Percentiles rank a stretch among this genome's conserved stretches.
phyloP scores from a whole-genome alignment of 2,888 invertebrate genomes.

The Drosophila buzzatii region DNA sequence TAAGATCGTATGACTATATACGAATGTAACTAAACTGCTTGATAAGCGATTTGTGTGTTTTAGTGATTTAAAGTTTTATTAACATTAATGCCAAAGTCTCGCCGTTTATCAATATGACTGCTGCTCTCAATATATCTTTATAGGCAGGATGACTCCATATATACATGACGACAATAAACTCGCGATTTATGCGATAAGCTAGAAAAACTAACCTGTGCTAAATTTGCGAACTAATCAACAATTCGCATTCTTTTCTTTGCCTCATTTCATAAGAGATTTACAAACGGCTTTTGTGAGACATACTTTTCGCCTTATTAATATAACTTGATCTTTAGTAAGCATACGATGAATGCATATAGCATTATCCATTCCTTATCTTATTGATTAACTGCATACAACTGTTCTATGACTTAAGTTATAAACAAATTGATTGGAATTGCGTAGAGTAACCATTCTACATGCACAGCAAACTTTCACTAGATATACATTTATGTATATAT shows the following conservation, averaged over 20 bases:
- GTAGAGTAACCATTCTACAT: no score
- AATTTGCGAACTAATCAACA: neutral
- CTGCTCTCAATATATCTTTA: conserved; percentile 12
- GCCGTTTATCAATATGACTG: conserved; percentile 4
- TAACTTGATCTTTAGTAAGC: neutral
- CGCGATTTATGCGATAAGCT: conserved; percentile 7
- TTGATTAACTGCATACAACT: neutral
- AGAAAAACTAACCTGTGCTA: neutral
- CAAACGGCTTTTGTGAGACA: neutral
- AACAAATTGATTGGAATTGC: no score
- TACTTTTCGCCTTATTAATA: neutral
- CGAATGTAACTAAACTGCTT: neutral
- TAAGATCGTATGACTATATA: neutral
- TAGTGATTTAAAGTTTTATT: conserved; percentile 7
- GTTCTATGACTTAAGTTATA: neutral
- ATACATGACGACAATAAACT: conserved; percentile 1
- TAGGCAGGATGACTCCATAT: neutral
- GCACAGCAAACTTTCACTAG: no score
- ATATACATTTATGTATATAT: neutral
- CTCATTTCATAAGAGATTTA: neutral
- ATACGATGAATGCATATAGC: neutral
- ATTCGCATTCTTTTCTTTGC: neutral
- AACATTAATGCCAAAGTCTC: conserved; percentile 8
- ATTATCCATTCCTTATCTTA: neutral
- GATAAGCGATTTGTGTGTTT: conserved; percentile 3